phyloP scores from a whole-genome alignment of 2,797 vertebrate species.

The Neosalanx taihuensis region DNA sequence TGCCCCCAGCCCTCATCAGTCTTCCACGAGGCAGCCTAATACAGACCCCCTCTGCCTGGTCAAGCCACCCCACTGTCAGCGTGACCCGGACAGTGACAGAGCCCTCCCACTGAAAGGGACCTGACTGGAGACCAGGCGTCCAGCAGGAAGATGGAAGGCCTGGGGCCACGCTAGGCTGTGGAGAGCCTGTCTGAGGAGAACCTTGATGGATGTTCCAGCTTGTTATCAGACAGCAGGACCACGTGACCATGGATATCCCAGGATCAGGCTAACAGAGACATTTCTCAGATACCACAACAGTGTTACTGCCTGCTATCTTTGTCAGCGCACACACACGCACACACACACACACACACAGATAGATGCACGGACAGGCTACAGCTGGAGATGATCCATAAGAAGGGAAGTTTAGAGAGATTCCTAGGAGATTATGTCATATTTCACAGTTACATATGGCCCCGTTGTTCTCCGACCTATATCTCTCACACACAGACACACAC shows the following conservation, averaged over 20 bases:
- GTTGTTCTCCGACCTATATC: no score
- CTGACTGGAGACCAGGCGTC: no score
- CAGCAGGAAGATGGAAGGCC: no score
- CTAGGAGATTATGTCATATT: conserved; percentile 57
- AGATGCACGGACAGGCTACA: not conserved
- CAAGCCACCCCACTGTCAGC: no score
- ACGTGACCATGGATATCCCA: no score
- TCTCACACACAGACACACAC: conserved; percentile 21
- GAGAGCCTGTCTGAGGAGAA: no score
- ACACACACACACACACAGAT: conserved; percentile 5
- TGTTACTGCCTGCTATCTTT: not conserved
- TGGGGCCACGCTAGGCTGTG: no score
- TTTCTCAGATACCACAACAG: not conserved
- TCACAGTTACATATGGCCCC: conserved; percentile 40
- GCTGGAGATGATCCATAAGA: conserved; percentile 37
- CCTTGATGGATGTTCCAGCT: not conserved
- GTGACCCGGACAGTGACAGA: no score
- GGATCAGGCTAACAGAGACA: not conserved
- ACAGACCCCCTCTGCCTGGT: no score
- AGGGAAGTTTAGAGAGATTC: conserved; percentile 57
- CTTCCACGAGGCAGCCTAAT: no score
- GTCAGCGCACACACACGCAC: not conserved
- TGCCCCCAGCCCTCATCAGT: no score
- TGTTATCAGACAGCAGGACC: not conserved
- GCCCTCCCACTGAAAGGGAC: no score